Percentiles rank a stretch among this genome's conserved stretches.
Evolutionary conservation across 2,888 invertebrate genomes (phyloP).

Genomic region (Aphidoletes aphidimyza): DNA sequence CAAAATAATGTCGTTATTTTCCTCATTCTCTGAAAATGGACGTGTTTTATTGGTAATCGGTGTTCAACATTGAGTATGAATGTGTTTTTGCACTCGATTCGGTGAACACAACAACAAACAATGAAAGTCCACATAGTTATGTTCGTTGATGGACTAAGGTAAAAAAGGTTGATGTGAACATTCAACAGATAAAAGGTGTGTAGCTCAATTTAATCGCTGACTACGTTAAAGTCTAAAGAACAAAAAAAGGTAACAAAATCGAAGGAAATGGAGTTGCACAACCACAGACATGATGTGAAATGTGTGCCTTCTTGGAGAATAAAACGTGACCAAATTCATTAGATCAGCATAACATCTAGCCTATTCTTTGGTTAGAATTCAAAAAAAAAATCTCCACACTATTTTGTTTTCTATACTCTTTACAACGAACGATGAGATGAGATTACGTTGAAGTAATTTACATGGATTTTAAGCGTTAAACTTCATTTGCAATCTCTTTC

Average conservation of each 20-base stretch:
- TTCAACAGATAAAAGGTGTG: not conserved
- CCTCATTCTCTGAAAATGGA: too few species aligned
- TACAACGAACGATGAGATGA: not conserved
- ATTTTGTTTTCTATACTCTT: not conserved
- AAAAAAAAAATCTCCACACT: not conserved
- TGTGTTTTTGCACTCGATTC: too few species aligned
- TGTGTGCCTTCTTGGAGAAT: not conserved
- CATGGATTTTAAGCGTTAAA: not conserved
- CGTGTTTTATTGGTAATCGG: too few species aligned
- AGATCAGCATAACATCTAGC: not conserved
- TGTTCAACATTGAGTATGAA: too few species aligned
- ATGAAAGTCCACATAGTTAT: not conserved
- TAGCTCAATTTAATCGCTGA: not conserved
- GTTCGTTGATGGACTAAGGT: not conserved
- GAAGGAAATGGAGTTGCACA: not conserved
- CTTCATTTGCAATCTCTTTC: not conserved
- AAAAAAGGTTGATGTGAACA: not conserved
- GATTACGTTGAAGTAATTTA: not conserved
- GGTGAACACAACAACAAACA: not conserved
- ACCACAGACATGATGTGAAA: too few species aligned
- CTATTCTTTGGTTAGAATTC: not conserved
- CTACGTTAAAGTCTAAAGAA: not conserved
- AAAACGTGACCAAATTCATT: constrained; percentile 25
- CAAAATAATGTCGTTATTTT: too few species aligned
- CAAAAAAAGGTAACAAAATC: too few species aligned